Conservation (phyloP, 2,113 vertebrate species). For the Spilogale gracilis region DNA sequence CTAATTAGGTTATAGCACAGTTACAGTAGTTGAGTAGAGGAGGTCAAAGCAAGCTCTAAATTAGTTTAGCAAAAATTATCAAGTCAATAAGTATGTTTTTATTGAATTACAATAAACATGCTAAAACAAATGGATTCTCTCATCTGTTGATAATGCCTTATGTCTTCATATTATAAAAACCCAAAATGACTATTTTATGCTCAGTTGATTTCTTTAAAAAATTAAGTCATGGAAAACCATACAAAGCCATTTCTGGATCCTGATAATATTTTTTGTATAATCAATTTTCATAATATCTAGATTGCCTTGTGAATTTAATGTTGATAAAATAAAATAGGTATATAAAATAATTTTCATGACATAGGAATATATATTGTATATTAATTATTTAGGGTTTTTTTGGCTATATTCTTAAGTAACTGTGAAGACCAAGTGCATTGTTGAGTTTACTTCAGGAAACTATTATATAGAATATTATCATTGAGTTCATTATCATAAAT, state of each 20-base stretch:
- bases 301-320: neutral
- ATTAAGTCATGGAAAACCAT: neutral
- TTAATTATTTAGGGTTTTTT: constrained; percentile 37
- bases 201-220: constrained; percentile 32
- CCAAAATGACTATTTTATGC: constrained; percentile 15
- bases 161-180: constrained; percentile 41
- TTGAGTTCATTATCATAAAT: constrained; percentile 55
- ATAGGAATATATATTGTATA: neutral
- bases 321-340: constrained; percentile 26
- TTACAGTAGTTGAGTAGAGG: constrained; percentile 44
- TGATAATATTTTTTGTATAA: constrained; percentile 42
- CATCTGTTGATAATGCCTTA: neutral
- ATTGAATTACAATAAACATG: constrained; percentile 50
- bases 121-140: constrained; percentile 11
- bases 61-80: constrained; percentile 58
- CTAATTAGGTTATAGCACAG: constrained; percentile 68
- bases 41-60: constrained; percentile 55
- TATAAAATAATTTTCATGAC: constrained; percentile 8
- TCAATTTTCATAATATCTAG: neutral
- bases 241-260: constrained; percentile 4
- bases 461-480: constrained; percentile 52
- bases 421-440: constrained; percentile 5
- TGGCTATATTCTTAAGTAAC: constrained; percentile 13
- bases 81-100: constrained; percentile 51
- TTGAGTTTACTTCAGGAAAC: constrained; percentile 41